Percentiles rank a stretch among this genome's conserved stretches.
These are phyloP conservation scores for Noctilio leporinus DNA, from an alignment of 2,113 vertebrate species.

Conservation along the genomic window DNA sequence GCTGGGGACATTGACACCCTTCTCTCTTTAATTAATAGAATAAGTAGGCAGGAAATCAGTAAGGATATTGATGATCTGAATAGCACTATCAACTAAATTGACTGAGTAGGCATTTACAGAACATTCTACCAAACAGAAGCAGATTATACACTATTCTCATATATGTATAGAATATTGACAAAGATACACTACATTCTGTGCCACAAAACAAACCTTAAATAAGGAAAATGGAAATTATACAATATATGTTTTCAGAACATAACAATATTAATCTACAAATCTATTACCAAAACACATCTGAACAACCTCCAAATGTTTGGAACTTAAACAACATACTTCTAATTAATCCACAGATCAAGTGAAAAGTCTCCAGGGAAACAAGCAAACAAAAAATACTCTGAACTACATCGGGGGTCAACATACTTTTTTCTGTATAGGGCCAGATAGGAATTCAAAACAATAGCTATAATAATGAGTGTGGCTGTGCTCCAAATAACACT, in stretches of 20 bases:
- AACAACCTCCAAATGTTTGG: background rate
- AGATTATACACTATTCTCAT: background rate
- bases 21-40: slow-evolving; percentile 15
- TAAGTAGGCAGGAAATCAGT: background rate
- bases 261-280: slow-evolving; percentile 18
- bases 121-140: background rate
- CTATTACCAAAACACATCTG: slow-evolving; percentile 4
- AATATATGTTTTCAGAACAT: background rate
- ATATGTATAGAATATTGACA: background rate
- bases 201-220: background rate
- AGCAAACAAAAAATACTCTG: slow-evolving; percentile 3
- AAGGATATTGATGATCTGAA: background rate
- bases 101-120: background rate
- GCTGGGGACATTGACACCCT: background rate
- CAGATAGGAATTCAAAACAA: background rate
- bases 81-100: background rate
- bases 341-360: background rate
- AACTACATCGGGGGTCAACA: background rate
- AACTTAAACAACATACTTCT: slow-evolving; percentile 19
- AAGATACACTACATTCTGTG: background rate
- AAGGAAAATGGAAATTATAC: slow-evolving; percentile 7
- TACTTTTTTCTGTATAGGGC: background rate
- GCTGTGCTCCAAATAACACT: background rate
- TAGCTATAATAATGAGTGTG: background rate
- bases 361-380: slow-evolving; percentile 2